Base-by-base conservation (phyloP, 2,888 invertebrate species). In the Agriopis aurantiaria region DNA sequence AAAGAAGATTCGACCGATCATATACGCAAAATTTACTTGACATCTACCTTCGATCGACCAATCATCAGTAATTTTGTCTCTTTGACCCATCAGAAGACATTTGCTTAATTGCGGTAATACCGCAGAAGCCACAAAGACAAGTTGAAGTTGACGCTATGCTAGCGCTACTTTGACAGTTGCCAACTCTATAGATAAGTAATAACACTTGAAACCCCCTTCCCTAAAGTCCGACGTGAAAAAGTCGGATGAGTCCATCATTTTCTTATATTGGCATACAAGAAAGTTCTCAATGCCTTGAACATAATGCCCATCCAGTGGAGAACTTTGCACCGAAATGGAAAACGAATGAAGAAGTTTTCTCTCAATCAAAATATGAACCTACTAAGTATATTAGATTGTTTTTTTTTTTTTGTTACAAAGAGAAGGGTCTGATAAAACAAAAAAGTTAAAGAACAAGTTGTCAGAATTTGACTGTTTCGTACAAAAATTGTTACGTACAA, bases 321-420 rank as follows among this genome's bases (percentile, higher is more conserved):
- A 85, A 82, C 75, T 84, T 84, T 81, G 78, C 14, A 17, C 52
- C 41, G 43, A 52, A 81, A 80, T 84, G 76, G 79, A 77, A 80
- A 78, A 75, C 66, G 77, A 80, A 79, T 78, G 74, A 69, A 69
- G 57, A 79, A 79, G 73, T 82, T 82, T 69, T 51, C 68, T 46
- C 72, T 72, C 68, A 68, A 75, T 74, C 75, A 60, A 12, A 65
- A 65, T 43, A 14, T 41, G n/a, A n/a, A n/a, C n/a, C n/a, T 33
- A 59, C 14, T 40, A 12, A n/a, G 53, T 55, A 55, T 12, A n/a
- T 23, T 7, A 1, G 17, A 23, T 46, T 58, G 5, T 5, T 33
- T 46, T 46, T 23, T 5, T 58, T 58, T 43, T 43, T 14, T 43
- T 8, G 5, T 14, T 11, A 43, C 14, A 43, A 41, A 49, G 17